These are phyloP conservation scores for Erpornis zantholeuca DNA, from an alignment of 2,113 vertebrate species.

Conservation along the genomic window DNA sequence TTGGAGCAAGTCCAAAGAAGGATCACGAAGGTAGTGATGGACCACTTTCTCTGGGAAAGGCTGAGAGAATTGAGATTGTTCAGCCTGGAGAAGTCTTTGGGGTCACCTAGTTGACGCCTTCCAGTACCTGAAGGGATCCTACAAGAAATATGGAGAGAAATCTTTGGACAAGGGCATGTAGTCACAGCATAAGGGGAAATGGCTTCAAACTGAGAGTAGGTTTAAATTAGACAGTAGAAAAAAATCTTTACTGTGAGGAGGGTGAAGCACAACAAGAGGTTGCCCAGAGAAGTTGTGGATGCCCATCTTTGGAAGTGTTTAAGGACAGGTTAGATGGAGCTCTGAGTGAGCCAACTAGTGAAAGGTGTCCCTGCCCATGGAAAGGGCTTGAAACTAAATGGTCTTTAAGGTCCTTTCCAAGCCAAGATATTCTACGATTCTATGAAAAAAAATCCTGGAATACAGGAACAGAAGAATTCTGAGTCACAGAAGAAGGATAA, in stretches of 20 bases:
- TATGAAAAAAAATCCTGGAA: neutral
- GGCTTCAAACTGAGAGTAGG: neutral
- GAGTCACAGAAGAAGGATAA: neutral
- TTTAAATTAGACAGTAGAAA: neutral
- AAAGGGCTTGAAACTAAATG: neutral
- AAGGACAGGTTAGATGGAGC: neutral
- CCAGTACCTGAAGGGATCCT: neutral
- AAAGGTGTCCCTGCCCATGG: neutral
- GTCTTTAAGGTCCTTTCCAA: neutral
- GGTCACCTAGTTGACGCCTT: neutral
- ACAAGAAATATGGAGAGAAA: neutral
- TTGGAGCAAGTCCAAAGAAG: neutral
- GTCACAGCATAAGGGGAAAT: neutral
- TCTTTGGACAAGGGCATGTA: neutral
- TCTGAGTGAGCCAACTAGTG: neutral
- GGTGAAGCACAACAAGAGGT: too few relatives aligned
- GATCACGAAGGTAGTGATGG: neutral
- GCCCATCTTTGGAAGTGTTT: neutral
- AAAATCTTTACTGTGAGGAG: neutral
- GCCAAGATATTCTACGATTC: neutral
- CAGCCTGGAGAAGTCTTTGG: neutral
- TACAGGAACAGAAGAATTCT: neutral
- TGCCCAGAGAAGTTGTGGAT: neutral
- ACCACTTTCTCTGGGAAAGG: neutral
- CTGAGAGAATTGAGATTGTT: neutral